A percentile compares a stretch with the other conserved stretches of the same genome.
Conservation (phyloP, 2,888 invertebrate species). For the Lithosia quadra region DNA sequence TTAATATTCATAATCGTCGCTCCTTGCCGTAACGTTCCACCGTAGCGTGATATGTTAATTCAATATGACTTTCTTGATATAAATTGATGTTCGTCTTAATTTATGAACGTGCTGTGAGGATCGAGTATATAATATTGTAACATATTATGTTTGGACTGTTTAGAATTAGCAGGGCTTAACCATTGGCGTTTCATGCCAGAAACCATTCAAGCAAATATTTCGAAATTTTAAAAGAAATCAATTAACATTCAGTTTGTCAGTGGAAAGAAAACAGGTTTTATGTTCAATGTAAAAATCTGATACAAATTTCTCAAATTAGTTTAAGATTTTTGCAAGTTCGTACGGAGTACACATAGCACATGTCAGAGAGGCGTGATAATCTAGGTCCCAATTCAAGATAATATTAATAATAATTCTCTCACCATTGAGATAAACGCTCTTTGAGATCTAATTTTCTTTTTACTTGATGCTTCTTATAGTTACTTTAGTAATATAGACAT, state of each 20-base stretch:
- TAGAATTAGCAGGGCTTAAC: neutral
- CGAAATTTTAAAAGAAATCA: neutral
- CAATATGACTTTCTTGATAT: constrained; percentile 57
- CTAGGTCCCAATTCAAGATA: neutral
- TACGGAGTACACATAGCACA: neutral
- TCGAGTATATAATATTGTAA: neutral
- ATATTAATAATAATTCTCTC: no score
- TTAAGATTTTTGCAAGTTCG: neutral
- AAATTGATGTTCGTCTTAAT: constrained; percentile 42
- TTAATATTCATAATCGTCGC: constrained; percentile 72
- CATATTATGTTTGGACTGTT: neutral
- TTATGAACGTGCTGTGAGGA: constrained; percentile 10
- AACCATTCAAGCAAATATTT: no score
- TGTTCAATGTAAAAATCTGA: no score
- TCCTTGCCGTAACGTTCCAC: constrained; percentile 49
- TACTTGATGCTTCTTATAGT: no score
- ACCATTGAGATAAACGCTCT: neutral
- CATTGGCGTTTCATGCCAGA: neutral
- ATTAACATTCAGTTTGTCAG: neutral
- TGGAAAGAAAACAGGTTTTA: neutral
- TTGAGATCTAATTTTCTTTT: no score
- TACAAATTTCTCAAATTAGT: no score
- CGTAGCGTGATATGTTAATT: constrained; percentile 55
- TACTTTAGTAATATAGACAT: no score
- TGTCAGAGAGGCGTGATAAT: neutral